These are phyloP conservation scores for Eudemis profundana DNA, from an alignment of 2,888 invertebrate genomes.

Conservation along the genomic window DNA sequence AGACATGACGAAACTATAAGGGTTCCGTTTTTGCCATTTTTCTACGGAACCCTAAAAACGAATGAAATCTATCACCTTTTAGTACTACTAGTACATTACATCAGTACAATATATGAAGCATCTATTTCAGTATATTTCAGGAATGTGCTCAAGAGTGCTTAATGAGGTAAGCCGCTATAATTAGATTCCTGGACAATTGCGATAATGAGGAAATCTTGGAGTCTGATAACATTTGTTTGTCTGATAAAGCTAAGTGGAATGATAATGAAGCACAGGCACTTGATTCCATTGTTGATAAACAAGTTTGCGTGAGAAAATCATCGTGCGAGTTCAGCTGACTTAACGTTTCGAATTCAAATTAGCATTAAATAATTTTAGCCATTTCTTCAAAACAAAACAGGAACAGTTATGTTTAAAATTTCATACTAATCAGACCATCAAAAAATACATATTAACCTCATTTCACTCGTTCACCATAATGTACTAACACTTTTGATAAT, in stretches of 20 bases:
- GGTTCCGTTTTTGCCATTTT: no score
- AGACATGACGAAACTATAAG: no score
- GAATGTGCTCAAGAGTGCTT: constrained; percentile 11
- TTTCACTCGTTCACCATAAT: constrained; percentile 1
- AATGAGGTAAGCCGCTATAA: constrained; percentile 35
- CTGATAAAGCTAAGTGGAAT: constrained; percentile 59
- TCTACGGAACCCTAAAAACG: no score
- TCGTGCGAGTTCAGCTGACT: constrained; percentile 2
- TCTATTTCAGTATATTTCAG: neutral
- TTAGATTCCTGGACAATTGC: constrained; percentile 39
- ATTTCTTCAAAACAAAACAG: constrained; percentile 2
- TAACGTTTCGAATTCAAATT: neutral
- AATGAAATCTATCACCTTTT: no score
- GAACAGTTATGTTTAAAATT: constrained; percentile 15
- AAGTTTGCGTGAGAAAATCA: constrained; percentile 28
- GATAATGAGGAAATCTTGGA: constrained; percentile 59
- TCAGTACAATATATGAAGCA: neutral
- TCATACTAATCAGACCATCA: constrained; percentile 19
- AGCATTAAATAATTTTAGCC: neutral
- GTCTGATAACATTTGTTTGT: constrained; percentile 63
- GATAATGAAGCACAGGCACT: constrained; percentile 46
- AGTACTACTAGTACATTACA: no score
- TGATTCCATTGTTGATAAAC: constrained; percentile 32
- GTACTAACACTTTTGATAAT: constrained; percentile 30
- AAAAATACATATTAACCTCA: constrained; percentile 22